Base-by-base conservation (phyloP, 2,797 vertebrate species). In the Acanthornis magna region DNA sequence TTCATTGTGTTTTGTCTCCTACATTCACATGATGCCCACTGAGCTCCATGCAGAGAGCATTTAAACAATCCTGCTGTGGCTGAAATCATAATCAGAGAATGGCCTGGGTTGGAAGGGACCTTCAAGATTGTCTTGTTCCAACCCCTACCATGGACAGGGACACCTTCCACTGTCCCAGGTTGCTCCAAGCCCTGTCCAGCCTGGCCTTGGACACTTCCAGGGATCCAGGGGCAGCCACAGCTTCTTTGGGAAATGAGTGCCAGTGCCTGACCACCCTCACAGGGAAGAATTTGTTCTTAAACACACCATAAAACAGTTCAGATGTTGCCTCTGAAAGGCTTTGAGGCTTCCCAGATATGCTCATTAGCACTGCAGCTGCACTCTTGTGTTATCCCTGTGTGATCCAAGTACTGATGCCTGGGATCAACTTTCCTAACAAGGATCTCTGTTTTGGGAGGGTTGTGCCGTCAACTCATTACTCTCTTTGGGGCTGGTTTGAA, bases 121-220 rank as follows among this genome's bases (percentile, higher is more conserved):
- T n/a, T n/a, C 19, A 61, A 78, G 8, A 36, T 20, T 47, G 42
- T 3, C 26, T 21, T 8, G 2, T 54, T 78, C 40, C 30, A n/a
- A 5, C 9, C 1, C 22, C 7, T 54, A 11, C 42, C 42, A 21
- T 4, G 10, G 11, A 3, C 45, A 80, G 53, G 68, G 47, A 47
- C n/a, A 53, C 1, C 3, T 78, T n/a, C 67, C 47, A 11, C 27
- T 9, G 3, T 1, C 0, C 47, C 80, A 73, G 8, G 5, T 5
- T 48, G 11, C 40, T 54, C 47, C 2, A 54, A 48, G 17, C 26
- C 7, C 2, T 1, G 1, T 23, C n/a, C 51, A 58, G 1, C 16
- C 45, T 48, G 6, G 19, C 10, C 19, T 48, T 30, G 47, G 4
- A 29, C 40, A 48, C 2, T 84, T 60, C 13, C 53, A 73, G 30